These are phyloP conservation scores for Octodon degus DNA, from an alignment of 2,113 vertebrate species.

Conservation along the genomic window DNA sequence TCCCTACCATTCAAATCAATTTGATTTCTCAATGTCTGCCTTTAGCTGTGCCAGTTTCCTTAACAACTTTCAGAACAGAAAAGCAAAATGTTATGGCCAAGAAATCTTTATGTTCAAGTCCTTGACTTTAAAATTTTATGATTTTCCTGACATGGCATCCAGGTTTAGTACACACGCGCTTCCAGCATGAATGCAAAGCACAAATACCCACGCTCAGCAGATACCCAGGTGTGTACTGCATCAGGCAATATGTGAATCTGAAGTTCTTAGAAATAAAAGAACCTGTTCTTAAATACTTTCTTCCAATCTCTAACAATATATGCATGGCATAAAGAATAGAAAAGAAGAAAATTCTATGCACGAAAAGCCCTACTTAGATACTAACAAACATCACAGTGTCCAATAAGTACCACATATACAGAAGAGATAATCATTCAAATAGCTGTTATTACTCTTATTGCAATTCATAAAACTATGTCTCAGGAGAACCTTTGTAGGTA, in stretches of 20 bases:
- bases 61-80: constrained; percentile 72
- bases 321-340: not conserved
- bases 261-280: constrained; percentile 38
- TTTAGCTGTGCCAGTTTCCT: constrained; percentile 62
- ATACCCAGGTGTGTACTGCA: not conserved
- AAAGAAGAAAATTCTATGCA: not conserved
- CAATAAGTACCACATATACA: not conserved
- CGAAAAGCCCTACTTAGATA: not conserved
- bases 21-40: constrained; percentile 52
- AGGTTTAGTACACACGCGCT: not conserved
- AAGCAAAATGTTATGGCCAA: constrained; percentile 53
- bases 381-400: not conserved
- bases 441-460: not conserved
- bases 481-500: not conserved
- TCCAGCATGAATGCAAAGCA: not conserved
- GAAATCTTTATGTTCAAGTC: not conserved
- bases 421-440: not conserved
- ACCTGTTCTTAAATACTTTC: not conserved
- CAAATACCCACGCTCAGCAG: not conserved
- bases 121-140: not conserved
- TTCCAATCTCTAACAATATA: constrained; percentile 1
- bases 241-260: not conserved
- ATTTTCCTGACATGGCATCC: not conserved
- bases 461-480: not conserved
- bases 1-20: constrained; percentile 39